Conservation (phyloP, 2,888 invertebrate genomes). For the Bembecia ichneumoniformis region DNA sequence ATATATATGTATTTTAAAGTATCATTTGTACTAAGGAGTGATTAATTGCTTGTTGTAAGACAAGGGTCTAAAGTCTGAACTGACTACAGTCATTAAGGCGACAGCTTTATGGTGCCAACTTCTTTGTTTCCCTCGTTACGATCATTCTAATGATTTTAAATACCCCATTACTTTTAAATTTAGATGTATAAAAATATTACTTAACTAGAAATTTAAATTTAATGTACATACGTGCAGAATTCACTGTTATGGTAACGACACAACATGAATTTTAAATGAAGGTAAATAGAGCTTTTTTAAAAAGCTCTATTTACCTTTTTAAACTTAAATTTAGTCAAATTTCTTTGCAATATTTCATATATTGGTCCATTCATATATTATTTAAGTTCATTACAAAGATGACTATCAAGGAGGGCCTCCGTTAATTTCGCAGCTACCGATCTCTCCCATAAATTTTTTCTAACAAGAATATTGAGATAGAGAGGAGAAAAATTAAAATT, state of each 20-base stretch:
- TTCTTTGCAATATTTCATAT: too few relatives aligned
- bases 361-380: neutral
- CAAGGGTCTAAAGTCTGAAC: slow-evolving; percentile 36
- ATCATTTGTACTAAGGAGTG: slow-evolving; percentile 16
- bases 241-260: too few relatives aligned
- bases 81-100: slow-evolving; percentile 19
- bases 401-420: neutral
- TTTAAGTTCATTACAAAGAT: neutral
- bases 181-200: too few relatives aligned
- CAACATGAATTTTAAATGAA: too few relatives aligned
- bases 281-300: too few relatives aligned
- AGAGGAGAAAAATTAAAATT: slow-evolving; percentile 46
- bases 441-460: slow-evolving; percentile 23
- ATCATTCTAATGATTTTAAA: neutral
- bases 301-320: too few relatives aligned
- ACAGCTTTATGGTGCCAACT: slow-evolving; percentile 38
- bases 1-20: too few relatives aligned
- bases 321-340: too few relatives aligned
- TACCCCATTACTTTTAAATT: neutral
- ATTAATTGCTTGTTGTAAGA: slow-evolving; percentile 41
- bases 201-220: too few relatives aligned
- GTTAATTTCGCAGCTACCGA: slow-evolving; percentile 47
- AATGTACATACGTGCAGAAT: too few relatives aligned
- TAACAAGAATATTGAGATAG: slow-evolving; percentile 40
- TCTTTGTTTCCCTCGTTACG: slow-evolving; percentile 16